Base-by-base conservation (phyloP, 2,888 invertebrate genomes). In the Hydroisotoma schaefferi region DNA sequence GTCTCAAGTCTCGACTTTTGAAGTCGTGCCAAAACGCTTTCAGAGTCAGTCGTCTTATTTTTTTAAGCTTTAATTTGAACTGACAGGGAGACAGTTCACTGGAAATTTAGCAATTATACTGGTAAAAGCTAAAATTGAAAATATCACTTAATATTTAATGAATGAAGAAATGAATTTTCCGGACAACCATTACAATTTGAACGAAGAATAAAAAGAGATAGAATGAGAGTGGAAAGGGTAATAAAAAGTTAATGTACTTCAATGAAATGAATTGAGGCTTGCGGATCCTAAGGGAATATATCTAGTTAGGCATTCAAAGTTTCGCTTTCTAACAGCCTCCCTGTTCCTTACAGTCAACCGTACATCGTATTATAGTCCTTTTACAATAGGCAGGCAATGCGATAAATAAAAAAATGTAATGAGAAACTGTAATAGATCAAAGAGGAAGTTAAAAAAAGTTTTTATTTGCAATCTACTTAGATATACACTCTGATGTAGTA, bases 221-320 rank as follows among this genome's bases (percentile, higher is more conserved):
- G 20, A 40, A 40, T 18, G 40, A 18, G 15, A 40, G 20, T 40
- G 40, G n/a, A 15, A 20, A 40, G 40, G n/a, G 40, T 40, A 40
- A 40, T 40, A 40, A 40, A 40, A 40, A 40, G 40, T 40, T 40
- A 40, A 40, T 40, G 40, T 20, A 40, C n/a, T 40, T 40, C 20
- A 40, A 18, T 40, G 40, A 15, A 8, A 15, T 40, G 40, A 40
- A 40, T n/a, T 10, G n/a, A 40, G 40, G 40, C 5, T 40, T n/a
- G n/a, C 40, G 40, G 20, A 40, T 40, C 40, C 40, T 40, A 15
- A 20, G 40, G 40, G 40, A 40, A 40, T 40, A 18, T 40, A 40
- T 18, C 20, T 40, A n/a, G n/a, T n/a, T n/a, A n/a, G n/a, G n/a
- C 20, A 40, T 40, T 40, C 20, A 15, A 40, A 15, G 15, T 40